Evolutionary conservation across 1,140 invertebrate species (phyloP).

Genomic region (Microvelia longipes): DNA sequence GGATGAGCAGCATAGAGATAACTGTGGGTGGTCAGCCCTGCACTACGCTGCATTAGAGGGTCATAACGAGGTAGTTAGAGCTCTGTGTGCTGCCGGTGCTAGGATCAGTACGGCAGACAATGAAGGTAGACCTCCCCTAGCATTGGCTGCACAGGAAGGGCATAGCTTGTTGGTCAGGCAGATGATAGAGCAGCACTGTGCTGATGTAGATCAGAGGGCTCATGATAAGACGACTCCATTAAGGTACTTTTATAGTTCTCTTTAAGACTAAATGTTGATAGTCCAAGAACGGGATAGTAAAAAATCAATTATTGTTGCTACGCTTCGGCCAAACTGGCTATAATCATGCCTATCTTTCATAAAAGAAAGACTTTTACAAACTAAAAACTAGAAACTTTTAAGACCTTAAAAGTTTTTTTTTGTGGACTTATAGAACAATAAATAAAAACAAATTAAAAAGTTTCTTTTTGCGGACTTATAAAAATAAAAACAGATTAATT

Average conservation of each 20-base stretch:
- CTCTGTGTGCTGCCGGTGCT: conserved; percentile 77
- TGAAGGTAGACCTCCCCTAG: conserved; percentile 79
- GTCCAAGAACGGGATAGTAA: too few species aligned
- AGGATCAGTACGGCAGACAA: conserved; percentile 83
- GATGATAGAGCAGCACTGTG: conserved; percentile 54
- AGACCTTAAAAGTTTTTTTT: too few species aligned
- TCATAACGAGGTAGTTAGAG: conserved; percentile 71
- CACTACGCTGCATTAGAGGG: conserved; percentile 89
- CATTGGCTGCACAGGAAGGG: conserved; percentile 78
- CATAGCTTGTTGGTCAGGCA: conserved; percentile 53
- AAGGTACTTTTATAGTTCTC: conserved; percentile 38
- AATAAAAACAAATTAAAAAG: too few species aligned
- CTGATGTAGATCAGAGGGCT: conserved; percentile 72
- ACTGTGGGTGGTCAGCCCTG: conserved; percentile 84
- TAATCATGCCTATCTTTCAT: too few species aligned
- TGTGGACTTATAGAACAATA: too few species aligned
- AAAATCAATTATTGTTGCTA: too few species aligned
- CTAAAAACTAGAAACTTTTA: too few species aligned
- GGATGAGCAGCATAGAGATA: conserved; percentile 79
- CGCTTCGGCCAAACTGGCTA: too few species aligned
- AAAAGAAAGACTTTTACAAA: too few species aligned
- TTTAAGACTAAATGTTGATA: too few species aligned
- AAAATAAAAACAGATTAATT: too few species aligned
- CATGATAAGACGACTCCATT: conserved; percentile 89
- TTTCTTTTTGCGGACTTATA: too few species aligned